Percentiles rank a stretch among this genome's conserved stretches.
Evolutionary conservation across 2,113 vertebrate species (phyloP).

Genomic region (Arizona elegans): DNA sequence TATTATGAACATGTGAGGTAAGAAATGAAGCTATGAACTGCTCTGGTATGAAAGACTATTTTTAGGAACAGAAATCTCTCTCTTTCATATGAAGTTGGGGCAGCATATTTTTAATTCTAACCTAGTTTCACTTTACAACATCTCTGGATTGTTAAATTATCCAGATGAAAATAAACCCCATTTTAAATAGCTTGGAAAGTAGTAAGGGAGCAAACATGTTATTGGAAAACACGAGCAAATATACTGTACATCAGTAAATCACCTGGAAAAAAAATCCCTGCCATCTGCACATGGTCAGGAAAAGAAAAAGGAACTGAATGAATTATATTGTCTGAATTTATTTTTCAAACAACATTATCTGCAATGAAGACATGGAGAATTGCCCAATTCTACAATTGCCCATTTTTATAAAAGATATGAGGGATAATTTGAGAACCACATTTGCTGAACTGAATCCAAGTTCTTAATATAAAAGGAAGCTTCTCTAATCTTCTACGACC

Average conservation of each 20-base stretch:
- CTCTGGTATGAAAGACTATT: background rate
- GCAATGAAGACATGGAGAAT: constrained; percentile 24
- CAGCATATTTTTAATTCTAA: background rate
- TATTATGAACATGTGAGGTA: background rate
- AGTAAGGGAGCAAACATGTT: background rate
- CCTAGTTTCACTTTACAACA: background rate
- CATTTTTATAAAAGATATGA: constrained; percentile 35
- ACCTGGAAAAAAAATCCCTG: background rate
- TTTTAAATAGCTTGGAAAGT: background rate
- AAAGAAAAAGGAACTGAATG: constrained; percentile 20
- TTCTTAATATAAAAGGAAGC: constrained; percentile 1
- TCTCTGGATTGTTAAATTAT: background rate
- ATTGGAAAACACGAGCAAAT: background rate
- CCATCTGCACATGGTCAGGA: background rate
- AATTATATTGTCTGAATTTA: background rate
- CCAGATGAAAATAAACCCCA: background rate
- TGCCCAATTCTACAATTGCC: background rate
- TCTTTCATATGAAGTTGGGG: background rate
- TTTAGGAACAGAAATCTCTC: background rate
- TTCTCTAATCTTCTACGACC: constrained; percentile 25
- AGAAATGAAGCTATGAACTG: background rate
- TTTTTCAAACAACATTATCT: background rate
- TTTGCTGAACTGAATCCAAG: constrained; percentile 13
- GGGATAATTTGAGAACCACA: constrained; percentile 11
- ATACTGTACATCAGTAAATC: background rate